These are phyloP conservation scores for Tragulus kanchil DNA, from an alignment of 2,113 vertebrate species.

Conservation along the genomic window DNA sequence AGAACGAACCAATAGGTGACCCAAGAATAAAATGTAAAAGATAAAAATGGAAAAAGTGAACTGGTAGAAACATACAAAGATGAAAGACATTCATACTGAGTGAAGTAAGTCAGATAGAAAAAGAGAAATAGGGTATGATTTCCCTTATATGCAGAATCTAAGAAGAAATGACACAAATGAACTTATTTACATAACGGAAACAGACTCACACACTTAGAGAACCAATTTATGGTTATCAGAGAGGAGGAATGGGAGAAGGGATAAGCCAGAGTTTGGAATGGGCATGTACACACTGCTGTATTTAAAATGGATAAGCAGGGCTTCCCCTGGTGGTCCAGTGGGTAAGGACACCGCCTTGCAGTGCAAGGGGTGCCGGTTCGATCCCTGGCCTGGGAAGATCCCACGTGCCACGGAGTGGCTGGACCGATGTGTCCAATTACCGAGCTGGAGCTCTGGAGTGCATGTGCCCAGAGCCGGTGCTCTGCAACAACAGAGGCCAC, in stretches of 20 bases:
- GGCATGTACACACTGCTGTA: background rate
- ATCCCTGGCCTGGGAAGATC: too few relatives aligned
- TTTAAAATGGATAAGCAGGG: background rate
- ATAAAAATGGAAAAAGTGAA: background rate
- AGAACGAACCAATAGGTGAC: background rate
- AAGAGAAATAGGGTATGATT: background rate
- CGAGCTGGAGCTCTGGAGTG: too few relatives aligned
- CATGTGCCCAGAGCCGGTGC: too few relatives aligned
- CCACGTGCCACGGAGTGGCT: too few relatives aligned
- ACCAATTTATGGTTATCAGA: background rate
- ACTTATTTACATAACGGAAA: background rate
- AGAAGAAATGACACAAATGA: background rate
- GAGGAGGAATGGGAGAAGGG: background rate
- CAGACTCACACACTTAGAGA: background rate
- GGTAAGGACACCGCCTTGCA: too few relatives aligned
- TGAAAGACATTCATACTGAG: background rate
- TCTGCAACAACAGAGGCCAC: too few relatives aligned
- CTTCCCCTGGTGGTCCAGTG: too few relatives aligned
- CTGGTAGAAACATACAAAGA: background rate
- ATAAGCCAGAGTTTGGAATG: background rate
- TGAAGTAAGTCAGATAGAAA: background rate
- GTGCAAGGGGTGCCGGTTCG: too few relatives aligned
- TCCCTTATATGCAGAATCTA: background rate
- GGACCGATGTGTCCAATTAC: too few relatives aligned
- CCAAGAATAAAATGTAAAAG: slow-evolving; percentile 17